phyloP scores from a whole-genome alignment of 1,140 invertebrate genomes.

The Mizuhopecten yessoensis region DNA sequence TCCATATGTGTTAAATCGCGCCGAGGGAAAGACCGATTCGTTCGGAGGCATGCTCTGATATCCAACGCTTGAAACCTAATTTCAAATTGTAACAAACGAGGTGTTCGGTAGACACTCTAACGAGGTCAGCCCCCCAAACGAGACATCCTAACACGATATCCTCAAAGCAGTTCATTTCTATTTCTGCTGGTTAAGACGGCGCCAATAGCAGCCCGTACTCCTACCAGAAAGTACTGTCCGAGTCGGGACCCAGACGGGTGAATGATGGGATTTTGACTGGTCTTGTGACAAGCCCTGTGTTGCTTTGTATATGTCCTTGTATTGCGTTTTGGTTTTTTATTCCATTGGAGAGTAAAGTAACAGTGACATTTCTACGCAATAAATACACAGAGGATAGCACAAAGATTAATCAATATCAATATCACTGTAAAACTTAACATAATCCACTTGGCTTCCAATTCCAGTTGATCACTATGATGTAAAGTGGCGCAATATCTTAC shows the following conservation, averaged over 20 bases:
- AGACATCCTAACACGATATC: not conserved
- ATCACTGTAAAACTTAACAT: no score
- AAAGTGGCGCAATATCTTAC: no score
- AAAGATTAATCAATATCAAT: no score
- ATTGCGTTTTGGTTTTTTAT: not conserved
- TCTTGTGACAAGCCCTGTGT: no score
- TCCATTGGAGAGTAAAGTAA: no score
- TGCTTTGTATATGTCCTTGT: not conserved
- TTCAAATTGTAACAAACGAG: not conserved
- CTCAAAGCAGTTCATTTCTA: not conserved
- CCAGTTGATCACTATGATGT: no score
- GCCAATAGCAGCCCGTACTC: not conserved
- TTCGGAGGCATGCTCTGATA: not conserved
- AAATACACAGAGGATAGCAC: no score
- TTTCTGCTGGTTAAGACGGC: not conserved
- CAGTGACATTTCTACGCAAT: no score
- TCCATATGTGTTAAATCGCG: not conserved
- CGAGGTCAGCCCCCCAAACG: not conserved
- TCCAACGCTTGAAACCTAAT: not conserved
- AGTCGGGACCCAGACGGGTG: not conserved
- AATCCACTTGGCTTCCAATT: no score
- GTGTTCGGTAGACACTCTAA: conserved; percentile 2
- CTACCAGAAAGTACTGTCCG: not conserved
- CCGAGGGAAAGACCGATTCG: not conserved
- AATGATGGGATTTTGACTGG: not conserved